These are phyloP conservation scores for Leucoraja ocellata DNA, from an alignment of 2,797 vertebrate species.

Conservation along the genomic window DNA sequence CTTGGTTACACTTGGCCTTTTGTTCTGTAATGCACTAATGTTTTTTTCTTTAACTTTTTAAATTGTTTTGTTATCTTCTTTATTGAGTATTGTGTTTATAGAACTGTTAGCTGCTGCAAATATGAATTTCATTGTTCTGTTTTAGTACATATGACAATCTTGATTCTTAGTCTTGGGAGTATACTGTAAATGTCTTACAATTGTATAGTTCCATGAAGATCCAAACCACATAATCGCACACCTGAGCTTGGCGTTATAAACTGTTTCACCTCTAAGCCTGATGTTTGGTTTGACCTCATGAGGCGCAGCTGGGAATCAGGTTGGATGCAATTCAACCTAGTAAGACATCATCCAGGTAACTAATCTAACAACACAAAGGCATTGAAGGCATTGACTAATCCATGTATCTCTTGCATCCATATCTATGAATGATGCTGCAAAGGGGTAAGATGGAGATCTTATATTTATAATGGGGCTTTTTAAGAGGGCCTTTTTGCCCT, in stretches of 20 bases:
- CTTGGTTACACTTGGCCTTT: too few species aligned
- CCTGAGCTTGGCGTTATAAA: neutral
- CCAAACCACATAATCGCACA: neutral
- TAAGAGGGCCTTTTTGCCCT: too few species aligned
- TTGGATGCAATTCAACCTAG: neutral
- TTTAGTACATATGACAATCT: too few species aligned
- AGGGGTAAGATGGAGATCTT: neutral
- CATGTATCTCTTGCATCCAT: neutral
- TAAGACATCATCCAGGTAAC: neutral
- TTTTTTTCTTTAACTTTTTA: too few species aligned
- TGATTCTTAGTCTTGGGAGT: neutral
- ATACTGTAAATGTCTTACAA: neutral
- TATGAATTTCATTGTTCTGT: too few species aligned
- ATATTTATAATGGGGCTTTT: too few species aligned
- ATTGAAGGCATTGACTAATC: neutral
- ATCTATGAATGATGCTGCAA: neutral
- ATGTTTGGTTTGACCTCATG: neutral
- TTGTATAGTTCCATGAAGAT: neutral
- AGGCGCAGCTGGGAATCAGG: neutral
- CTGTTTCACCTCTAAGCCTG: neutral
- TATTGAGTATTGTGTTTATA: too few species aligned
- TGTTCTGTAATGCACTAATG: too few species aligned
- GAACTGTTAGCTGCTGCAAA: too few species aligned
- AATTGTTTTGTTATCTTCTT: too few species aligned
- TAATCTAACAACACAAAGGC: neutral